Base-by-base conservation (phyloP, 1,140 invertebrate genomes). In the Anastrepha ludens region DNA sequence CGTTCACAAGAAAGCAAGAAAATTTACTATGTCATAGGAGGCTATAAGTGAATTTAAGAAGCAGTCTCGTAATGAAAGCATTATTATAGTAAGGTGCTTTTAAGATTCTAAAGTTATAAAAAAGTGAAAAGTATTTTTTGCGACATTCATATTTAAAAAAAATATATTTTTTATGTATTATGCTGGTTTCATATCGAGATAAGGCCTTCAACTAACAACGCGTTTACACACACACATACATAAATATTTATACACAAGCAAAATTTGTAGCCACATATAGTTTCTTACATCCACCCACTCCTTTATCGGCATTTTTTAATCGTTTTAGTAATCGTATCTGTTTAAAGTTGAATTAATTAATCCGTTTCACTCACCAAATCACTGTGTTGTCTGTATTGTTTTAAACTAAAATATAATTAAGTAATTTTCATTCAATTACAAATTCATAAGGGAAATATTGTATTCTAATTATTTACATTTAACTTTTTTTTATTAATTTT, bases 281-380 rank as follows among this genome's bases (percentile, higher is more conserved):
- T 74, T 74, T 74, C n/a, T 81, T 11, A 81, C 44, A 81, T 81
- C 74, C 74, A 9, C 20, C 47, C 74, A 81, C 67, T n/a, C 67
- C 67, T 74, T 44, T 74, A 74, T 81, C 20, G 74, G 47, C 15
- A 81, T 50, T 81, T 81, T 20, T 29, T 81, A 55, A 50, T 81
- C 74, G 74, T 74, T 74, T 74, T 74, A 74, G 44, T 81, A 81
- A 55, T 58, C 17, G 47, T 81, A 81, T 81, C 17, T 29, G 74
- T 81, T 81, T 81, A n/a, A 55, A 55, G 44, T 81, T 81, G 74
- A 55, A 81, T 81, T 81, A 81, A 58, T 29, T n/a, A 81, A 81
- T 81, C 47, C 55, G 47, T 81, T 81, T 81, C 74, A 58, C n/a
- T 55, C 20, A 50, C 74, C 15, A n/a, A 81, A 55, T 55, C 74